Evolutionary conservation across 2,888 invertebrate species (phyloP).

Genomic region (Strigamia crassipes): DNA sequence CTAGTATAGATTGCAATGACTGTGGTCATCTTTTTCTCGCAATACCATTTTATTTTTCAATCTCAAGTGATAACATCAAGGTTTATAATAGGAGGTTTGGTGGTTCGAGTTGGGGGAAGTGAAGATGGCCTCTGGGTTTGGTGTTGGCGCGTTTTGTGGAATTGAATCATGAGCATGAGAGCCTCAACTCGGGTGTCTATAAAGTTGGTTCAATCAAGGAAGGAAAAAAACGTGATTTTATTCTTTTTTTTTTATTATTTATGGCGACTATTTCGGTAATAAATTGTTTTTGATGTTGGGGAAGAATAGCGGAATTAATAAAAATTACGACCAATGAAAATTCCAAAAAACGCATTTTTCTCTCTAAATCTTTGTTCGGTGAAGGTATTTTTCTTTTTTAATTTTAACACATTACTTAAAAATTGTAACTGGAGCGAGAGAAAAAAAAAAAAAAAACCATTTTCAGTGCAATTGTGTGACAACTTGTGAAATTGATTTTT

Average conservation of each 20-base stretch:
- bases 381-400: not conserved
- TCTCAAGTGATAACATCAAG: slow-evolving; percentile 23
- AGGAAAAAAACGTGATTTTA: not conserved
- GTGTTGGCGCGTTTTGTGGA: not conserved
- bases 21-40: slow-evolving; percentile 17
- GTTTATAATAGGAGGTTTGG: slow-evolving; percentile 7
- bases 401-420: too few species aligned
- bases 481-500: too few species aligned
- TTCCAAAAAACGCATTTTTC: not conserved
- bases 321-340: not conserved
- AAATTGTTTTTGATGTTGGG: not conserved
- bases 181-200: not conserved
- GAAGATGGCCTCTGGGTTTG: not conserved
- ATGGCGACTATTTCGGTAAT: not conserved
- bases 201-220: not conserved
- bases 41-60: slow-evolving; percentile 33
- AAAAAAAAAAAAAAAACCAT: too few species aligned
- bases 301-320: not conserved
- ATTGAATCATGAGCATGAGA: slow-evolving; percentile 15
- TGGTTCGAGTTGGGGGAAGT: not conserved
- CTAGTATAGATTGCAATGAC: slow-evolving; percentile 3
- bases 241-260: not conserved
- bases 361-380: not conserved
- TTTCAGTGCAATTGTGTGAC: too few species aligned
- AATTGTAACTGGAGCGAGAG: too few species aligned